A percentile compares a stretch with the other conserved stretches of the same genome.
Evolutionary conservation across 2,888 invertebrate species (phyloP).

Genomic region (Deroplatys truncata): DNA sequence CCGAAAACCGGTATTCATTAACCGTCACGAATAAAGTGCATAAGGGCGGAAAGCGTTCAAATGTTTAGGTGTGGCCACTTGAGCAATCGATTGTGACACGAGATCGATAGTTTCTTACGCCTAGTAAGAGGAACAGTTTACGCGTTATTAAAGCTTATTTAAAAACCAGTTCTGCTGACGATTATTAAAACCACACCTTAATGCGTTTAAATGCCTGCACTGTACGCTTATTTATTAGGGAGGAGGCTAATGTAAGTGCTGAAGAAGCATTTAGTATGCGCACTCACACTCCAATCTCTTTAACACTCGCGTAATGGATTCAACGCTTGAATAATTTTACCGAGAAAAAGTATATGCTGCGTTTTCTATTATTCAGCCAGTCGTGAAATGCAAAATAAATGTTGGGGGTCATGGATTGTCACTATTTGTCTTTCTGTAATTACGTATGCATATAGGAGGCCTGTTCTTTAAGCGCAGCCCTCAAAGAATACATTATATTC

Average conservation of each 20-base stretch:
- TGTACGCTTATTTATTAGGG: neutral
- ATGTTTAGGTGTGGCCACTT: neutral
- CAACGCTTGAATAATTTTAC: too few relatives aligned
- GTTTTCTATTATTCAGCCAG: too few relatives aligned
- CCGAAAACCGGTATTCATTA: neutral
- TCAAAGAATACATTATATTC: too few relatives aligned
- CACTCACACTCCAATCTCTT: neutral
- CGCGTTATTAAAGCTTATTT: neutral
- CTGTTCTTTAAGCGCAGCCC: too few relatives aligned
- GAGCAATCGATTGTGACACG: neutral
- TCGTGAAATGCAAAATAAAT: too few relatives aligned
- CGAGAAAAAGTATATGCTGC: too few relatives aligned
- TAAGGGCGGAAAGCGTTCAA: neutral
- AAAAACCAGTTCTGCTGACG: neutral
- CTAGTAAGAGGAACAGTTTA: neutral
- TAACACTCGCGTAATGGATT: too few relatives aligned
- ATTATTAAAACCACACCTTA: neutral
- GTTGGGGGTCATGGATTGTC: too few relatives aligned
- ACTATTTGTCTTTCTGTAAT: too few relatives aligned
- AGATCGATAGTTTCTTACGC: neutral
- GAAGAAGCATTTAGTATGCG: neutral
- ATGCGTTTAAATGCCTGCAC: neutral
- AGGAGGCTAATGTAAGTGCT: neutral
- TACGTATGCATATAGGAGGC: too few relatives aligned
- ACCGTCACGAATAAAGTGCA: neutral